Percentiles rank a stretch among this genome's conserved stretches.
Evolutionary conservation across 2,113 vertebrate species (phyloP).

Genomic region (Charadrius vociferus): DNA sequence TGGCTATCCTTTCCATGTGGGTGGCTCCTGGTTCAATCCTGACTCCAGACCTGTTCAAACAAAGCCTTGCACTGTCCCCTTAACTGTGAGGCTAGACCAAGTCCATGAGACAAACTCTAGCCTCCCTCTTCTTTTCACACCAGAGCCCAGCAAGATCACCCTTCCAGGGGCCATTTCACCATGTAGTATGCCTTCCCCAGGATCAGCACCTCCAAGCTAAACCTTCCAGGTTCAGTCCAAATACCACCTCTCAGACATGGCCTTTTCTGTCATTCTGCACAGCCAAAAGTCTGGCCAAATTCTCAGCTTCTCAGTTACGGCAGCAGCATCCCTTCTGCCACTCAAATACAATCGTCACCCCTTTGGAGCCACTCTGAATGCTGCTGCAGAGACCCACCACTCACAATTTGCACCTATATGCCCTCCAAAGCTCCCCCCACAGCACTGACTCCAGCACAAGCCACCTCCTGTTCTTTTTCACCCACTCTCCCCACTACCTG

Average conservation of each 20-base stretch:
- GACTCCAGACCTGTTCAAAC: not conserved
- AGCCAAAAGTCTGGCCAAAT: not conserved
- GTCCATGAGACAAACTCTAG: not conserved
- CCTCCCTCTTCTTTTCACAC: not conserved
- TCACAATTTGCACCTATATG: not conserved
- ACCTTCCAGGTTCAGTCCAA: not conserved
- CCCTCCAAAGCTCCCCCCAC: not conserved
- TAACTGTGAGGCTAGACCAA: not conserved
- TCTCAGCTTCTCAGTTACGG: not conserved
- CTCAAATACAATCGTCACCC: not conserved
- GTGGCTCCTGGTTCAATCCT: not conserved
- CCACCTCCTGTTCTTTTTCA: not conserved
- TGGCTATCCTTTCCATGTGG: not conserved
- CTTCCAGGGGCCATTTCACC: not conserved
- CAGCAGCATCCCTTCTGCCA: not conserved
- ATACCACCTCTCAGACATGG: rapidly evolving
- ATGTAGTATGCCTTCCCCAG: not conserved
- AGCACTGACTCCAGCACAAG: not conserved
- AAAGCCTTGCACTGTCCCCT: not conserved
- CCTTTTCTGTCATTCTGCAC: not conserved
- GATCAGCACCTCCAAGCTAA: not conserved
- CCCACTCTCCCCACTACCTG: not conserved
- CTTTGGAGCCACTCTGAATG: not conserved
- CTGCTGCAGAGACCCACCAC: not conserved
- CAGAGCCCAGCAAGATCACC: not conserved